Base-by-base conservation (phyloP, 2,888 invertebrate species). In the Bellardia bayeri region DNA sequence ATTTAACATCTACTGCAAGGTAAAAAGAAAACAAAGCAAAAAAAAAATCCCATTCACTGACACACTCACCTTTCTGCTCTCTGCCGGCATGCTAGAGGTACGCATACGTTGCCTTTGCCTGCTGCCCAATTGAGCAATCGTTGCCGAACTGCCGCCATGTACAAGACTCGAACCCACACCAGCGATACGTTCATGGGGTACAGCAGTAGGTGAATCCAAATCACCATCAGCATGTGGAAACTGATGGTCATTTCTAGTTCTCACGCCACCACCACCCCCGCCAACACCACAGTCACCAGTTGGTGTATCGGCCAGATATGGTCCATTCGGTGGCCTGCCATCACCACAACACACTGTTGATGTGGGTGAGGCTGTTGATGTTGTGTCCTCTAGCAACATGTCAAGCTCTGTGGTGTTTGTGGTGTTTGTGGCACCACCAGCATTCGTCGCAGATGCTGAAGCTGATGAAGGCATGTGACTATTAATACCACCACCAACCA, bases 51-150 rank as follows among this genome's bases (percentile, higher is more conserved):
- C 5, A 23, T 23, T 1, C 23, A 23, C 23, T 23, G 23, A 23
- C 37, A 4, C 3, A 89, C 90, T 91, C 89, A 94, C 93, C 92
- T 93, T 93, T 83, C 94, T 90, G 75, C 91, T 92, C 89, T 94
- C 93, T 2, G 92, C 93, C 33, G 93, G 93, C 93, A 94, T 94
- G 86, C 94, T 94, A 40, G 93, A 93, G 42, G 93, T 94, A 61
- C 93, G 90, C 87, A 92, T 90, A 54, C 94, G 92, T 88, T 94
- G 93, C 33, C 91, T 90, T 64, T 92, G 90, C 63, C 91, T 91
- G 74, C 79, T 90, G 79, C 90, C 90, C 71, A 90, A 82, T 80
- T 91, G 91, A 9, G 91, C 89, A 80, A 91, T 91, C 66, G 91
- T 91, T 72, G 90, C 90, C 16, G 92, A 90, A 71, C 91, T 92